These are phyloP conservation scores for Stomorhina lunata DNA, from an alignment of 2,888 invertebrate genomes.

Conservation along the genomic window DNA sequence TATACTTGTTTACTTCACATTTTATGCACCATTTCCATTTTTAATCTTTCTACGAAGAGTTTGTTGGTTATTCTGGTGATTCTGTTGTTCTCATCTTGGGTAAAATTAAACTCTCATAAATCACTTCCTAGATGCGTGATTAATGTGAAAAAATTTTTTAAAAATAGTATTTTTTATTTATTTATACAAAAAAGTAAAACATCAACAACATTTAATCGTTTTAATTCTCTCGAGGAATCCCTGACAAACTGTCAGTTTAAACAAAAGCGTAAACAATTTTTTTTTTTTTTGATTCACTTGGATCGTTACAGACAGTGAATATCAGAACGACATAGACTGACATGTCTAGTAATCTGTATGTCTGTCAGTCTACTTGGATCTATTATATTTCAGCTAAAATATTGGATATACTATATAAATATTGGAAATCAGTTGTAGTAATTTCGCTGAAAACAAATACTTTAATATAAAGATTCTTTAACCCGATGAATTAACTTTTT, in stretches of 20 bases:
- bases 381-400: too few species aligned
- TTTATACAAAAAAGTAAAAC: neutral
- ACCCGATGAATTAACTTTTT: too few species aligned
- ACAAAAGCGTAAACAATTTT: slow-evolving; percentile 45
- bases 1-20: slow-evolving; percentile 62
- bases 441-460: too few species aligned
- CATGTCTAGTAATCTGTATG: too few species aligned
- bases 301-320: slow-evolving; percentile 28
- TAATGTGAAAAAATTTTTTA: slow-evolving; percentile 35
- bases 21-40: slow-evolving; percentile 64
- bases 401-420: too few species aligned
- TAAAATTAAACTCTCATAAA: slow-evolving; percentile 41
- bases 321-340: too few species aligned
- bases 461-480: too few species aligned
- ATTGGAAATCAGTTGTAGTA: too few species aligned
- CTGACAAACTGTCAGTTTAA: slow-evolving; percentile 47
- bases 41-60: slow-evolving; percentile 52
- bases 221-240: slow-evolving; percentile 53
- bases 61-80: too few species aligned
- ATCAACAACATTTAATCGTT: slow-evolving; percentile 25
- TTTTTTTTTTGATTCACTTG: slow-evolving; percentile 27
- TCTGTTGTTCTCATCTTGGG: slow-evolving; percentile 47
- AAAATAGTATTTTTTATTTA: slow-evolving; percentile 48
- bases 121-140: slow-evolving; percentile 66
- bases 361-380: too few species aligned